Conservation (phyloP, 2,888 invertebrate species). For the Eristalinus sepulchralis region DNA sequence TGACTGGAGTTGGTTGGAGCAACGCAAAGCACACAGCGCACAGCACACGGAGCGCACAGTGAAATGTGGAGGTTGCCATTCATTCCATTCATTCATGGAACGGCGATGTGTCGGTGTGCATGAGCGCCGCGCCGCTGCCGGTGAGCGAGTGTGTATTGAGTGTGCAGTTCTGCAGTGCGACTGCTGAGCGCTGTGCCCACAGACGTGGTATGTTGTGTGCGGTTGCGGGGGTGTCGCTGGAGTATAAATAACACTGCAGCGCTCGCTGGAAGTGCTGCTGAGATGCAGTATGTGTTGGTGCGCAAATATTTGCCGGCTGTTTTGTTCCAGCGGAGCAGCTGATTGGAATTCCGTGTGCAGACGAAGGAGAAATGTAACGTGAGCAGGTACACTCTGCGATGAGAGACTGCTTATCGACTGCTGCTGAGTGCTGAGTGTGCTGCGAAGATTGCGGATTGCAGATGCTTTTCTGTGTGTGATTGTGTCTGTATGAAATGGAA, state of each 20-base stretch:
- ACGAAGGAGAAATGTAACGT: slow-evolving; percentile 16
- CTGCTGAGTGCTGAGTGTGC: slow-evolving; percentile 9
- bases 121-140: slow-evolving; percentile 8
- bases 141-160: slow-evolving; percentile 32
- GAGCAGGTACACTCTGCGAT: neutral
- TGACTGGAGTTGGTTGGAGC: slow-evolving; percentile 65
- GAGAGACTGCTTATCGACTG: neutral
- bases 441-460: slow-evolving; percentile 15
- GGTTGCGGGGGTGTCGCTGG: slow-evolving; percentile 59
- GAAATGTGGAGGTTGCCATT: slow-evolving; percentile 4
- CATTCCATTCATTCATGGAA: slow-evolving; percentile 66
- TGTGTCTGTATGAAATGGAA: neutral
- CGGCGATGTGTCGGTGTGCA: slow-evolving; percentile 24
- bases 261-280: slow-evolving; percentile 35
- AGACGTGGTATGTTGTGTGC: neutral
- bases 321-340: slow-evolving; percentile 60
- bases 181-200: neutral
- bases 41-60: slow-evolving; percentile 4
- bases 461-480: neutral
- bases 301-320: slow-evolving; percentile 49
- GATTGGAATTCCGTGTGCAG: slow-evolving; percentile 62
- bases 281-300: neutral
- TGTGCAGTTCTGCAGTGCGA: slow-evolving; percentile 66
- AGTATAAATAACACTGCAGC: slow-evolving; percentile 49
- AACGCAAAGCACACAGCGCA: slow-evolving; percentile 37